A percentile compares a stretch with the other conserved stretches of the same genome.
phyloP scores from a whole-genome alignment of 2,113 vertebrate genomes.

The Pygoscelis antarcticus region DNA sequence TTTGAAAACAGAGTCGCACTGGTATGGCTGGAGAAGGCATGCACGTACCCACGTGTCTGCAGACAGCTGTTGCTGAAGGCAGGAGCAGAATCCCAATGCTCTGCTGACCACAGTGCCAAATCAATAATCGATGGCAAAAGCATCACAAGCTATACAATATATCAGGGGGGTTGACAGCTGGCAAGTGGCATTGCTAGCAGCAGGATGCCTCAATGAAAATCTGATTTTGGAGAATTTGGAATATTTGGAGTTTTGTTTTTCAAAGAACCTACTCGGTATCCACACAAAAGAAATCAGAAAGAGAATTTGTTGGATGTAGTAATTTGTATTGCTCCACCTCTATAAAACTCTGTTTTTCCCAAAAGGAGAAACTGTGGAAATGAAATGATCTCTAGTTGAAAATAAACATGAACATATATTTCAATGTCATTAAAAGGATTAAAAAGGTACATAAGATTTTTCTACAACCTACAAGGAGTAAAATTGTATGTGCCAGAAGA shows the following conservation, averaged over 20 bases:
- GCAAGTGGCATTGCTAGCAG: background rate
- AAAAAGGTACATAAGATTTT: background rate
- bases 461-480: background rate
- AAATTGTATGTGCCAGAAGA: background rate
- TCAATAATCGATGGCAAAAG: background rate
- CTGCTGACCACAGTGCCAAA: background rate
- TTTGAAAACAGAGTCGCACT: background rate
- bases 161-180: background rate
- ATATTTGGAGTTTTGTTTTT: background rate
- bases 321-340: background rate
- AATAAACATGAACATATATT: background rate
- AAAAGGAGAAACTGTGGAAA: background rate
- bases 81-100: conserved; percentile 11
- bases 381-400: background rate
- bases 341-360: background rate
- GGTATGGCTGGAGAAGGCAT: background rate
- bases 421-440: background rate
- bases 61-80: conserved; percentile 37
- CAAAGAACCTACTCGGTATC: background rate
- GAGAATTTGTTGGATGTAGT: background rate
- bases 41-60: background rate
- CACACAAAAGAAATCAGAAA: background rate
- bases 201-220: background rate
- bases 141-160: background rate
- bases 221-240: background rate